phyloP scores from a whole-genome alignment of 2,888 invertebrate species.

The Pollenia angustigena region DNA sequence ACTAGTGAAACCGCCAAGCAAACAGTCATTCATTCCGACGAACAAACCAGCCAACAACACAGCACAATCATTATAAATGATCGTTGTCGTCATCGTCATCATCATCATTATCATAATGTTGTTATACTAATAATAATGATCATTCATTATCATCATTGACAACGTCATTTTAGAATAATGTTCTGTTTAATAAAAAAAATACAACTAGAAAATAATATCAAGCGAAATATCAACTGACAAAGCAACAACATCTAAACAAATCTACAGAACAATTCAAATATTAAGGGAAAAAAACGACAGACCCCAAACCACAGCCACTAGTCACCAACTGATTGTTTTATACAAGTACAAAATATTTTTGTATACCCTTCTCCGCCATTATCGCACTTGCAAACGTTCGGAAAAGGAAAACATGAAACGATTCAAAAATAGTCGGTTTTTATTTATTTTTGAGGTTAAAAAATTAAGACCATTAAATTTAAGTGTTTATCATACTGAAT shows the following conservation, averaged over 20 bases:
- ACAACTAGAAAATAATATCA: constrained; percentile 32
- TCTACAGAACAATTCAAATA: constrained; percentile 56
- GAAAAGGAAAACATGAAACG: no score
- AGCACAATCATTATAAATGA: constrained; percentile 43
- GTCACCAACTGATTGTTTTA: background rate
- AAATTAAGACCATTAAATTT: no score
- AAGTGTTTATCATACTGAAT: no score
- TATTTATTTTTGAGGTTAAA: no score
- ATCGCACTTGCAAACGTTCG: no score
- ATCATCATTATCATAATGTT: constrained; percentile 30
- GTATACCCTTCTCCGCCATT: constrained; percentile 7
- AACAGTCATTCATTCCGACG: background rate
- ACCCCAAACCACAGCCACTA: constrained; percentile 12
- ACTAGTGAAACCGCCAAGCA: constrained; percentile 25
- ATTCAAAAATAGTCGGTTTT: no score
- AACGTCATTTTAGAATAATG: constrained; percentile 37
- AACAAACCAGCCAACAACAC: constrained; percentile 1
- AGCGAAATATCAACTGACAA: constrained; percentile 42
- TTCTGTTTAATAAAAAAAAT: constrained; percentile 31
- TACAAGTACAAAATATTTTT: constrained; percentile 11
- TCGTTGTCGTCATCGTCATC: constrained; percentile 37
- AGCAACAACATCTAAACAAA: constrained; percentile 22
- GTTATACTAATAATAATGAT: constrained; percentile 40
- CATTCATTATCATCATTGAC: constrained; percentile 43
- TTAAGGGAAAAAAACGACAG: background rate